phyloP scores from a whole-genome alignment of 1,140 invertebrate species.

The Linepithema humile region DNA sequence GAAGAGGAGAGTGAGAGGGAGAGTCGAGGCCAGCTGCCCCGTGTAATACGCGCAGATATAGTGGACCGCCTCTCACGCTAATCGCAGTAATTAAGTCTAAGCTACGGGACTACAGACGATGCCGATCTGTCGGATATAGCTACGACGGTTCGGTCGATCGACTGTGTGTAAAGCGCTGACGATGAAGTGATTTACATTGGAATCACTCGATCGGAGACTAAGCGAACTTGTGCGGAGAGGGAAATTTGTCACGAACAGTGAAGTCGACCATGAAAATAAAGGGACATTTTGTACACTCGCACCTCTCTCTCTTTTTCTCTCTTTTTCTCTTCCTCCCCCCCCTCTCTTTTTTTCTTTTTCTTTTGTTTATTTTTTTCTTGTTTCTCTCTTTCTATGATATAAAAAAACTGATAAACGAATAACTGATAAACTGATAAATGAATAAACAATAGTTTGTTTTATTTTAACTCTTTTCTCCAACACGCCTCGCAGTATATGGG shows the following conservation, averaged over 20 bases:
- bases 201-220: constrained; percentile 60
- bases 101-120: constrained; percentile 69
- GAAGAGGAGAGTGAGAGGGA: constrained; percentile 34
- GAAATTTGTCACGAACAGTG: constrained; percentile 48
- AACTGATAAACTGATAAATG: too few relatives aligned
- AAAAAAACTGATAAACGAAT: too few relatives aligned
- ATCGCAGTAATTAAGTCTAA: constrained; percentile 80
- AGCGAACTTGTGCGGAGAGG: not conserved
- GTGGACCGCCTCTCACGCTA: constrained; percentile 74
- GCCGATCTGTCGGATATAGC: constrained; percentile 53
- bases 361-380: not conserved
- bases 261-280: constrained; percentile 44
- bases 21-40: constrained; percentile 22
- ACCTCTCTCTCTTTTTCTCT: not conserved
- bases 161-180: constrained; percentile 60
- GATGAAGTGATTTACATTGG: constrained; percentile 74
- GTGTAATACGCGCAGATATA: constrained; percentile 72
- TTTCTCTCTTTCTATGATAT: too few relatives aligned
- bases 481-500: not conserved
- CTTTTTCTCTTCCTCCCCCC: not conserved
- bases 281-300: not conserved
- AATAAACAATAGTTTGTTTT: constrained; percentile 34
- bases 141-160: constrained; percentile 37
- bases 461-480: constrained; percentile 41
- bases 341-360: not conserved